Evolutionary conservation across 2,888 invertebrate genomes (phyloP).

Genomic region (Theretra japonica): DNA sequence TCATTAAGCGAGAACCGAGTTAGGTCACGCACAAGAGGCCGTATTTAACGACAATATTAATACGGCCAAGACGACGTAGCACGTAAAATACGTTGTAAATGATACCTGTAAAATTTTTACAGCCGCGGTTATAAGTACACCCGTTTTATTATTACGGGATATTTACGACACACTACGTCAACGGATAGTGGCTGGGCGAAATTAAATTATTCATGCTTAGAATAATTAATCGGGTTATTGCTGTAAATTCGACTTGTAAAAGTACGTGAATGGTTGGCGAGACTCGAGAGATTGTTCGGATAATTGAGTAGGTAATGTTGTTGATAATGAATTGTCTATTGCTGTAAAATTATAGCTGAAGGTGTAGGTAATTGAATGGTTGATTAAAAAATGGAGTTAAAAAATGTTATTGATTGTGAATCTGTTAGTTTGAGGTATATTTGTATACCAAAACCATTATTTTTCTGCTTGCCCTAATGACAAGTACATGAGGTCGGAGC

Average conservation of each 20-base stretch:
- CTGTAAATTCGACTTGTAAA: not conserved
- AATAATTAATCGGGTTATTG: conserved; percentile 29
- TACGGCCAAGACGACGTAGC: not conserved
- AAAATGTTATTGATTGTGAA: too few species aligned
- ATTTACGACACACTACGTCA: conserved; percentile 44
- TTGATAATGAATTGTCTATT: too few species aligned
- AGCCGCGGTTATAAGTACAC: conserved; percentile 57
- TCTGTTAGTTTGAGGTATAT: too few species aligned
- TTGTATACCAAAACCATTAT: too few species aligned
- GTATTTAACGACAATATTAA: conserved; percentile 1
- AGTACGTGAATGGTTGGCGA: too few species aligned
- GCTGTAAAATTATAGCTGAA: too few species aligned
- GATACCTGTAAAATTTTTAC: conserved; percentile 52
- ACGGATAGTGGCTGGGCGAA: conserved; percentile 42
- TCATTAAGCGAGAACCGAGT: not conserved
- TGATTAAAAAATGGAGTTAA: too few species aligned
- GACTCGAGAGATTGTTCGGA: too few species aligned
- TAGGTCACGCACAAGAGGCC: conserved; percentile 1
- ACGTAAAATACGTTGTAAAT: conserved; percentile 34
- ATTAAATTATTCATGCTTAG: conserved; percentile 6
- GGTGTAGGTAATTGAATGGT: too few species aligned
- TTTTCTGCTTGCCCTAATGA: too few species aligned
- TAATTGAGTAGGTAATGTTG: too few species aligned
- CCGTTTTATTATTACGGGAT: conserved; percentile 57
- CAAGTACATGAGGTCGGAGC: too few species aligned